Percentiles rank a stretch among this genome's conserved stretches.
Conservation (phyloP, 2,888 invertebrate species). For the Hetaerina titia region DNA sequence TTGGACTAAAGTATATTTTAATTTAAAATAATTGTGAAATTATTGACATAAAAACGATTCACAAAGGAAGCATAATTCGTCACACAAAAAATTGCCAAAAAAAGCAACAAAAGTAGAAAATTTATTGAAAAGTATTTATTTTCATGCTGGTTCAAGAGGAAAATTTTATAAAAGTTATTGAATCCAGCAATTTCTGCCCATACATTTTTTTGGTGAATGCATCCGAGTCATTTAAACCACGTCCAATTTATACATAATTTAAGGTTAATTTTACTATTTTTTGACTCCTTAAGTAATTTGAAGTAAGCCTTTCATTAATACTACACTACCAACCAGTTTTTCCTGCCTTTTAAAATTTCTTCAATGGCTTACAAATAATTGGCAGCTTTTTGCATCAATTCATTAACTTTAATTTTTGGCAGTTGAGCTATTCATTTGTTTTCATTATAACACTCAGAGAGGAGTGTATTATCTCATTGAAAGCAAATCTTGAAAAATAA, state of each 20-base stretch:
- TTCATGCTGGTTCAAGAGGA: no score
- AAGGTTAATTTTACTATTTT: neutral
- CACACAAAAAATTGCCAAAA: no score
- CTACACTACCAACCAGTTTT: neutral
- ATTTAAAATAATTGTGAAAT: no score
- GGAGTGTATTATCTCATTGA: neutral
- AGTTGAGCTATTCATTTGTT: neutral
- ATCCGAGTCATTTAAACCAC: no score
- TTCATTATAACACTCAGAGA: neutral
- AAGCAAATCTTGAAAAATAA: neutral
- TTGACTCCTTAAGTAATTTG: neutral
- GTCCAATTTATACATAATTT: neutral
- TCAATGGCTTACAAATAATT: neutral
- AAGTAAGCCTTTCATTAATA: neutral
- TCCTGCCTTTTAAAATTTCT: neutral
- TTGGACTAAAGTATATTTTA: no score
- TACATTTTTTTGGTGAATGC: no score
- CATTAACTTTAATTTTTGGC: neutral
- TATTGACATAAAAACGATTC: no score
- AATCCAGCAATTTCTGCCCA: no score
- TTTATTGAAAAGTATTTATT: no score
- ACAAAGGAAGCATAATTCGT: no score
- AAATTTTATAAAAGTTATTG: no score
- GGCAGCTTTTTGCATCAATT: neutral
- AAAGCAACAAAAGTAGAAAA: no score